Evolutionary conservation across 2,888 invertebrate genomes (phyloP), one percentile per base, ranked within the genome.

Genomic region (Andrena bicolor): DNA sequence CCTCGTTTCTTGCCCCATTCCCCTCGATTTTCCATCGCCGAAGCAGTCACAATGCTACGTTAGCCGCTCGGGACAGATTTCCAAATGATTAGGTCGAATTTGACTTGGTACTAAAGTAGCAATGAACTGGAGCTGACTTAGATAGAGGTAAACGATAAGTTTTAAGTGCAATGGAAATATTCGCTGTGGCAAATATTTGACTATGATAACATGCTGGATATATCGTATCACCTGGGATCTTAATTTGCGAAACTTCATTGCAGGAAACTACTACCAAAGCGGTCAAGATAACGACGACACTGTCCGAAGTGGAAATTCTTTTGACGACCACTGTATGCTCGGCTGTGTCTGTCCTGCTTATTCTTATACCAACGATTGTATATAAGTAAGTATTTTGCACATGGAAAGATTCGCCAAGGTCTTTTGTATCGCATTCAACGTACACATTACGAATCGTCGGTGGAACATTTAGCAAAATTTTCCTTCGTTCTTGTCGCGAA

Each of bases 381-480:
- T 90, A 88, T 53, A 64, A 86, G 90, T 90, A 73, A 88, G 89
- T 88, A 84, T 70, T 16, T n/a, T 56, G 56, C 8, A 20, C 10
- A 5, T 1, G 23, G 10, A 72, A 30, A n/a, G 2, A 10, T 26
- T 65, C 48, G n/a, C 0, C 28, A 23, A 16, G 10, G 4, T 26
- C 16, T 7, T 60, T n/a, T n/a, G 30, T 60, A 8, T 10, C 16
- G 13, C 41, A 41, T 16, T 13, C 13, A 41, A 41, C 41, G 41
- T 16, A 41, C 16, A 0, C 41, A 1, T 41, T 16, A 41, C 16
- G 16, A 41, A 16, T 16, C 4, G 41, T 16, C 41, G 16, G 16
- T 41, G 41, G 41, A 16, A 16, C 41, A 16, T 41, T 41, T 41
- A 41, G 41, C 41, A 41, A 13, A 41, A 13, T 41, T 41, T 13